phyloP scores from a whole-genome alignment of 2,888 invertebrate genomes.

The Archaeoteleia sp. region DNA sequence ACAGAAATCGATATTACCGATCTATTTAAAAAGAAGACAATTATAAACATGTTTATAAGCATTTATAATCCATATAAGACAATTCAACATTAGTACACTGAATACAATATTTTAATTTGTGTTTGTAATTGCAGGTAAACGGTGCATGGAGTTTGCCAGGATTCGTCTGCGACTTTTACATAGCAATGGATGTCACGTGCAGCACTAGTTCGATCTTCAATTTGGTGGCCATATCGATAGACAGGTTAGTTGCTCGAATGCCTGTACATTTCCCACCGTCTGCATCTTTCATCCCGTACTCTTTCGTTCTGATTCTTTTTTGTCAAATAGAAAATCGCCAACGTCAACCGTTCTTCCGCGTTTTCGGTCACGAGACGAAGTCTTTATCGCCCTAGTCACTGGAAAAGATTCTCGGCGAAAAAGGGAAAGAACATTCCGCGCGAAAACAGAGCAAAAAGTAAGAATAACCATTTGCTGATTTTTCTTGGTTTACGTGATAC shows the following conservation, averaged over 20 bases:
- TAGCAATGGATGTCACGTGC: conserved; percentile 97
- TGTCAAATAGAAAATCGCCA: conserved; percentile 31
- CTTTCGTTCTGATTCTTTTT: conserved; percentile 19
- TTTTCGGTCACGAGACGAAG: conserved; percentile 31
- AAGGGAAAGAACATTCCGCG: conserved; percentile 16
- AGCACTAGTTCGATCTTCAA: conserved; percentile 99
- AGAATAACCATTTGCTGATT: conserved; percentile 56
- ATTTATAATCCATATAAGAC: no score
- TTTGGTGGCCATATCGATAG: conserved; percentile 97
- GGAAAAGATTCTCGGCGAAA: conserved; percentile 32
- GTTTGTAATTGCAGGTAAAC: conserved; percentile 82
- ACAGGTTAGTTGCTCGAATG: conserved; percentile 83
- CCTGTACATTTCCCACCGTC: conserved; percentile 4
- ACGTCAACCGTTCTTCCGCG: conserved; percentile 29
- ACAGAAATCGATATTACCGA: no score
- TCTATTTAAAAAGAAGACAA: no score
- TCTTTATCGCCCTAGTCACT: conserved; percentile 27
- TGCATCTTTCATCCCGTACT: conserved; percentile 5
- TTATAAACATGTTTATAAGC: no score
- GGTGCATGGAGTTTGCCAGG: conserved; percentile 93
- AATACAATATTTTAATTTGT: conserved; percentile 7
- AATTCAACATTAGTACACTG: no score
- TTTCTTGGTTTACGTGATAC: conserved; percentile 58
- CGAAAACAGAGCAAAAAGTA: conserved; percentile 35
- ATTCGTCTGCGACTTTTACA: conserved; percentile 96